Evolutionary conservation across 2,113 vertebrate genomes (phyloP), one percentile per base, ranked within the genome.

Genomic region (Sakesphorus luctuosus): DNA sequence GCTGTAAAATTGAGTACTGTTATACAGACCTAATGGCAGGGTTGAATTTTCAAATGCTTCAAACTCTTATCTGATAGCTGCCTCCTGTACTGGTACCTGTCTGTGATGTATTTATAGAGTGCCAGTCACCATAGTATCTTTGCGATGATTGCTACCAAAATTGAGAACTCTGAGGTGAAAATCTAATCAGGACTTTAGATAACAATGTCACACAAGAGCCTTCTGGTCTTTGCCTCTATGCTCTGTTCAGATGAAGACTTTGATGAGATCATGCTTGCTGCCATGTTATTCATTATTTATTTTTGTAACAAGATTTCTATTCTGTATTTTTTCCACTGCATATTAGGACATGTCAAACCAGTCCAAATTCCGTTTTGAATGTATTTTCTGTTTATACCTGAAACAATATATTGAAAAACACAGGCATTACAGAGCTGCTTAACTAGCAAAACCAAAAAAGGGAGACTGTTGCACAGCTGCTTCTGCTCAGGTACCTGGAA

Each of bases 161-260:
- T 96, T 96, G 96, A 97, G 96, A 96, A 95, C 96, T 95, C 88
- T 78, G 96, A 90, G 93, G 94, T 94, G 93, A 96, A 96, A 97
- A 96, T 95, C 90, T 96, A 97, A 96, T 97, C 93, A 95, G 86
- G 83, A 73, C 84, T 96, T 96, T 44, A 95, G 96, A 95, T 96
- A 97, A 92, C 96, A 87, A 75, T 96, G 93, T 96, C 93, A 93
- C 92, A 78, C 86, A 76, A 66, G 93, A 94, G 86, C 86, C 83
- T 90, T 78, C 76, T 95, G 93, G 88, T 97, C 92, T 90, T 96
- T 90, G 92, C 86, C 61, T 50, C 95, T 90, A 2, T 73, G 66
- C 73, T 84, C 80, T 3, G n/a, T 78, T 93, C 87, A 79, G 88
- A 93, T 96, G 88, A 89, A 89, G 83, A 18, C 86, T 96, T 84